Evolutionary conservation across 2,888 invertebrate genomes (phyloP), one percentile per base, ranked within the genome.

Genomic region (Rugalucina vietnamica): DNA sequence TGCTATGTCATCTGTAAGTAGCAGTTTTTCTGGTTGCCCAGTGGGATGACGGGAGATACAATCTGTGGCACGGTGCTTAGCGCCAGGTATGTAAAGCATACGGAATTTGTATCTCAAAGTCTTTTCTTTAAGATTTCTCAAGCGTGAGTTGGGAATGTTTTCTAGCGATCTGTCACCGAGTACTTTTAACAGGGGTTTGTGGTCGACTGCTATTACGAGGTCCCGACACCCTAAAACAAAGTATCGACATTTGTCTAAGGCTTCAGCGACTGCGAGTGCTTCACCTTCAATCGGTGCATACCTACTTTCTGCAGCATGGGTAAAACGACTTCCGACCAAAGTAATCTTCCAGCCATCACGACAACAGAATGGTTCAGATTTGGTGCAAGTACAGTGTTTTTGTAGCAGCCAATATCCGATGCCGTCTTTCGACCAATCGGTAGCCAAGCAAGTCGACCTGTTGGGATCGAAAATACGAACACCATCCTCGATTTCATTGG

Each of bases 341-440:
- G 80, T 75, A 27, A 75, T 49, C 37, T 37, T 49, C 73, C 73
- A 73, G 14, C 72, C 34, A n/a, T 34, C 37, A 12, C 21, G n/a
- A 21, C 79, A 79, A 34, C 54, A 88, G 54, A 83, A 76, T 21
- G 81, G 85, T 27, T 72, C 34, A 5, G 37, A 14, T 18, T 27
- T 37, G 0, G 82, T 37, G 73, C 88, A 88, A 2, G 12, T n/a
- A 34, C 88, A 88, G 72, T 85, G 82, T 49, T 88, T 85, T 37
- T 88, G 88, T 27, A 87, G 75, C 29, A 88, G 21, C 82, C 83
- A 88, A 43, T 77, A 88, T n/a, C 84, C 89, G 43, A 82, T 86
- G 69, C 81, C 86, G 36, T 54, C 65, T 78, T 84, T 89, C 12
- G 87, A 65, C 83, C 90, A 92, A 76, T 92, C 90, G 4, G 91